Base-by-base conservation (phyloP, 2,888 invertebrate genomes). In the Cabera pusaria region DNA sequence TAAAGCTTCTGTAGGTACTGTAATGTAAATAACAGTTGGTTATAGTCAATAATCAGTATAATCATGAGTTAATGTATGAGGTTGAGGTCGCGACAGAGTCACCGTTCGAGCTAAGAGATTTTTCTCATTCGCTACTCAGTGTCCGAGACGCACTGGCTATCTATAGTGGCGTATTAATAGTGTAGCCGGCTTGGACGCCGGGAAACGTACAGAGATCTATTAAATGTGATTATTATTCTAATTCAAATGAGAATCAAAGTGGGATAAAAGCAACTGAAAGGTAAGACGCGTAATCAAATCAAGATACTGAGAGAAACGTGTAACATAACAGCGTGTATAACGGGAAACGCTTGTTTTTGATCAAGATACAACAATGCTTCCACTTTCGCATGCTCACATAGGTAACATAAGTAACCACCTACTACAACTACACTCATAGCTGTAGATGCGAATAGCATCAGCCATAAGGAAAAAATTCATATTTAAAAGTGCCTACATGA, bases 71-170 rank as follows among this genome's bases (percentile, higher is more conserved):
- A 41, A 44, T 56, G 37, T 43, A 27, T 33, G 56, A 40, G 58
- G 55, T 52, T 51, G 60, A 55, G 52, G 59, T 47, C 59, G 51
- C 52, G 52, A 44, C 49, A 50, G 57, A 60, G 54, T 60, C 60
- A 60, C 51, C 52, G 57, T 58, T 63, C 59, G 62, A 56, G 52
- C 54, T 54, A 68, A 67, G 72, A 67, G 72, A 78, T 81, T 79
- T 80, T 74, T 71, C 77, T 81, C 82, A 81, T 81, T 82, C 81
- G 77, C 62, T 62, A 78, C 77, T 75, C 77, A 72, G 74, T 65
- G 61, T 66, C 57, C 61, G 68, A 56, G 65, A 63, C 67, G 74
- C 59, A 60, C 57, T 67, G 70, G 66, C 73, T 76, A 74, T 75
- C 73, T 70, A 71, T 69, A 72, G 67, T 72, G 59, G 64, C 60